Evolutionary conservation across 2,113 vertebrate species (phyloP).

Genomic region (Puffinus mauretanicus): DNA sequence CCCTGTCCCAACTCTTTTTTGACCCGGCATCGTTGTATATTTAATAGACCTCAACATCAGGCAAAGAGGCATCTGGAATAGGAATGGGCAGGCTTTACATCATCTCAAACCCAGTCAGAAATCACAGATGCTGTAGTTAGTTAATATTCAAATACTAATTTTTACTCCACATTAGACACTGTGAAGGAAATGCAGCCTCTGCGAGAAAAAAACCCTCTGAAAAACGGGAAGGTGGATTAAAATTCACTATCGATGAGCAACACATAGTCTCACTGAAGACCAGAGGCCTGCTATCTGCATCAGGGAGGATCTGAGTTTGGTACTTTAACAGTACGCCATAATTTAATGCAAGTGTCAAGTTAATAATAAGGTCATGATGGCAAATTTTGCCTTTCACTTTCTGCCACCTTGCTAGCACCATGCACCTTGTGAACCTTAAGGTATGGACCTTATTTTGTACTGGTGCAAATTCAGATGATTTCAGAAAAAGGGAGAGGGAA

Average conservation of each 20-base stretch:
- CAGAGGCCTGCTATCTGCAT: neutral
- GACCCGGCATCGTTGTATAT: neutral
- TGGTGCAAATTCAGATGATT: neutral
- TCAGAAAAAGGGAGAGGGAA: neutral
- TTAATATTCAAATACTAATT: neutral
- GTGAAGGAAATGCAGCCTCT: neutral
- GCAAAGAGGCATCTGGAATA: neutral
- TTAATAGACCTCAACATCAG: neutral
- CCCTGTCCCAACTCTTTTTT: neutral
- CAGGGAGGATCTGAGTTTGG: neutral
- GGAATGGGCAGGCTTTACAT: neutral
- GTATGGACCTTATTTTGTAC: neutral
- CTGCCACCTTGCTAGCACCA: neutral
- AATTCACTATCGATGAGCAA: neutral
- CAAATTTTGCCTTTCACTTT: neutral
- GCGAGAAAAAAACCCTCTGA: neutral
- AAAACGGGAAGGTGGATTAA: neutral
- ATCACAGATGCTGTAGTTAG: neutral
- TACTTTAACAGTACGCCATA: neutral
- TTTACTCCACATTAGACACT: neutral
- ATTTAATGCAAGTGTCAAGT: neutral
- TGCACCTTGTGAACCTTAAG: neutral
- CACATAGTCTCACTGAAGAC: neutral
- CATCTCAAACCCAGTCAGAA: neutral
- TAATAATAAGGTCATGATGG: neutral